Percentiles rank a stretch among this genome's conserved stretches.
Evolutionary conservation across 2,888 invertebrate species (phyloP).

Genomic region (Tipula helvola): DNA sequence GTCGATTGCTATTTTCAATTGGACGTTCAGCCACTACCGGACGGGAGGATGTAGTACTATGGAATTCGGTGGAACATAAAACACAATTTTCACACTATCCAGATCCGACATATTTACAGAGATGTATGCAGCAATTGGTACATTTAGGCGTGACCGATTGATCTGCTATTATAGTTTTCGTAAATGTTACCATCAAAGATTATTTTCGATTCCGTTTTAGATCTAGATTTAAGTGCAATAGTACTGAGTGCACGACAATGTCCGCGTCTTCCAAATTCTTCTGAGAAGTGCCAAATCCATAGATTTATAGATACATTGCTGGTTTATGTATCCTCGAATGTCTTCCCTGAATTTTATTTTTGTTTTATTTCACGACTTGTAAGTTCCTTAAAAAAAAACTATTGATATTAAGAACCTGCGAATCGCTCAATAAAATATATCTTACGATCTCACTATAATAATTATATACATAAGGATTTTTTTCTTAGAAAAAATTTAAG

Average conservation of each 20-base stretch:
- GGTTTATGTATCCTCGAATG: background rate
- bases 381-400: background rate
- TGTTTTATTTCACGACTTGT: background rate
- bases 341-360: background rate
- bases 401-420: background rate
- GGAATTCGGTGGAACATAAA: constrained; percentile 84
- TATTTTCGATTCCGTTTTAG: background rate
- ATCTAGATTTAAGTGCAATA: background rate
- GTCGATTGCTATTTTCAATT: constrained; percentile 72
- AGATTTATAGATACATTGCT: background rate
- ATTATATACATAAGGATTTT: background rate
- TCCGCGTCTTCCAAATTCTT: background rate
- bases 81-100: constrained; percentile 68
- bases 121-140: constrained; percentile 36
- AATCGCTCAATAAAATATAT: background rate
- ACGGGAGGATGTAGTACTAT: constrained; percentile 79
- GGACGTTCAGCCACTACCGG: constrained; percentile 82
- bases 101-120: constrained; percentile 61
- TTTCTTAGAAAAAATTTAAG: background rate
- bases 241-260: background rate
- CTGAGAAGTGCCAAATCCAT: background rate
- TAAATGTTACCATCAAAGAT: background rate
- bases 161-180: constrained; percentile 10
- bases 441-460: background rate
- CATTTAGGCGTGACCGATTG: constrained; percentile 37